Conservation (phyloP, 2,888 invertebrate genomes). For the Baronia brevicornis region DNA sequence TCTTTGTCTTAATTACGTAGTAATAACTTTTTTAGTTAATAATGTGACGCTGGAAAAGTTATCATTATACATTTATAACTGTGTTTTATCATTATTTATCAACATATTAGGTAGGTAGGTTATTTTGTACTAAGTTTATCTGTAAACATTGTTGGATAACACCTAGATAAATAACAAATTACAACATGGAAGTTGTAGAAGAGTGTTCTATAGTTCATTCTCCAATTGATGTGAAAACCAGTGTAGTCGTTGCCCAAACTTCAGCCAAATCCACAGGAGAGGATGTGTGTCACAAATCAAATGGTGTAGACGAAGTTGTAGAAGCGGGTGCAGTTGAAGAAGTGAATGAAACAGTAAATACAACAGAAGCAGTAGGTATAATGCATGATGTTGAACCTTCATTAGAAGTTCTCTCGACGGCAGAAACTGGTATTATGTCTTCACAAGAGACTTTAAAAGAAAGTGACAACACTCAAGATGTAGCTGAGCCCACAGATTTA, state of each 20-base stretch:
- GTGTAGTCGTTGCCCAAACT: conserved; percentile 27
- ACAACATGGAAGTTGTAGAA: conserved; percentile 38
- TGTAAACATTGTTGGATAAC: conserved; percentile 18
- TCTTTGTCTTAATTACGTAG: too few relatives aligned
- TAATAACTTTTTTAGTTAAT: conserved; percentile 5
- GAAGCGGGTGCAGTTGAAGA: conserved; percentile 3
- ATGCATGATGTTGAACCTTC: neutral
- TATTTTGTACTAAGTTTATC: conserved; percentile 25
- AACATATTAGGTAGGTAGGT: conserved; percentile 36
- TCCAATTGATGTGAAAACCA: conserved; percentile 36
- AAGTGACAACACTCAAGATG: conserved; percentile 11
- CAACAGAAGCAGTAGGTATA: conserved; percentile 1
- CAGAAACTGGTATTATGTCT: conserved; percentile 20
- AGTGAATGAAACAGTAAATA: conserved; percentile 8
- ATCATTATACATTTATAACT: conserved; percentile 17
- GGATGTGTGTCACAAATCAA: conserved; percentile 51
- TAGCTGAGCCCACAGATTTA: conserved; percentile 16
- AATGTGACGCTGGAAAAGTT: conserved; percentile 9
- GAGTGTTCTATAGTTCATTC: conserved; percentile 32
- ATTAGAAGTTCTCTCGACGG: neutral
- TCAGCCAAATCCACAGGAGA: conserved; percentile 28
- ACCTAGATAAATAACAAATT: conserved; percentile 5
- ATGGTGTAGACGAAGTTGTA: conserved; percentile 43
- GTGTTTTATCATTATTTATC: conserved; percentile 37
- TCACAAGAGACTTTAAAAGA: conserved; percentile 5